Evolutionary conservation across 1,140 invertebrate genomes (phyloP).

Genomic region (Pseudachorutes palmiensis): DNA sequence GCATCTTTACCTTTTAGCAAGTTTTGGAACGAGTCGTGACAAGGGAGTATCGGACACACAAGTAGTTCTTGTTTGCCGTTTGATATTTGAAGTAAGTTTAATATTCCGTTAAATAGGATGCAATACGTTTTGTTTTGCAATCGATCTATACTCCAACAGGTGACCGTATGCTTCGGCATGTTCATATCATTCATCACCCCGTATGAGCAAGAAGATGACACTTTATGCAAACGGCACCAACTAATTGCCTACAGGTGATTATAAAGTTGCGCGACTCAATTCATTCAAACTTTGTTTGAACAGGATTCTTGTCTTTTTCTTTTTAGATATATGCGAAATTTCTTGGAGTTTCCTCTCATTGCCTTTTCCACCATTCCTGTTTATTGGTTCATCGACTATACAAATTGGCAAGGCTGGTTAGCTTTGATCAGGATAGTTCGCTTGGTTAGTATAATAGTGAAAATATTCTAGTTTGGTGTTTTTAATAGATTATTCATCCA

Average conservation of each 20-base stretch:
- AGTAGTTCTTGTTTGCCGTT: too few relatives aligned
- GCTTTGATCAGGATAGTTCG: background rate
- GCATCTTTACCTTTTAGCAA: too few relatives aligned
- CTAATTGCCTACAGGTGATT: slow-evolving; percentile 11
- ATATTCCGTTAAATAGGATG: too few relatives aligned
- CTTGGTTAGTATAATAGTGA: background rate
- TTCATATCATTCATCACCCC: background rate
- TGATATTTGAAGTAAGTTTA: too few relatives aligned
- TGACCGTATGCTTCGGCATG: background rate
- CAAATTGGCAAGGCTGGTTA: background rate
- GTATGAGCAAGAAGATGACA: background rate
- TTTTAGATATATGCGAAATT: background rate
- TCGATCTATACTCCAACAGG: background rate
- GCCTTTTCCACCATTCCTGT: background rate
- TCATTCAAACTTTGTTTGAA: background rate
- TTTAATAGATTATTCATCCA: background rate
- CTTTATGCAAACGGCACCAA: background rate
- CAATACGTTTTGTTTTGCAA: too few relatives aligned
- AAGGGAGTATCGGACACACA: too few relatives aligned
- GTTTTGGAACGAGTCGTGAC: too few relatives aligned
- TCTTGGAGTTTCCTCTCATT: background rate
- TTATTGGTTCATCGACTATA: background rate
- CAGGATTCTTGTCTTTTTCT: too few relatives aligned
- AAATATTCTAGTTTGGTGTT: background rate
- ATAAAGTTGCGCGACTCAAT: background rate